phyloP scores from a whole-genome alignment of 2,797 vertebrate genomes.

The Fundulus diaphanus region DNA sequence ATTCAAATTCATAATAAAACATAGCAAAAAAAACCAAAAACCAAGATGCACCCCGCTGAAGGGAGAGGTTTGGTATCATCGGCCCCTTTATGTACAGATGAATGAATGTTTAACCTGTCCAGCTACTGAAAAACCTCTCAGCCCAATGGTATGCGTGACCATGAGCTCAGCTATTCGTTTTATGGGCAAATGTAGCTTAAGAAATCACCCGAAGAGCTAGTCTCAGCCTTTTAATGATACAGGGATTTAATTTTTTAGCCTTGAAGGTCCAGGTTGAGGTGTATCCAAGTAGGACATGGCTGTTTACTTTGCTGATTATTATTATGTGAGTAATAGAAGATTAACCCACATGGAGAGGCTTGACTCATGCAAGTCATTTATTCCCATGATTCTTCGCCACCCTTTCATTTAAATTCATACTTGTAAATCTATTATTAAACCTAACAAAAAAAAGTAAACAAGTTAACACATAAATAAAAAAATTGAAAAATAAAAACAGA shows the following conservation, averaged over 20 bases:
- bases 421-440: not conserved
- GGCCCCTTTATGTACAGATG: constrained; percentile 55
- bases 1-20: not conserved
- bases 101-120: constrained; percentile 72
- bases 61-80: constrained; percentile 29
- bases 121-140: constrained; percentile 41
- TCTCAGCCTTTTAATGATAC: not conserved
- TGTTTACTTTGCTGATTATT: constrained; percentile 28
- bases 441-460: not conserved
- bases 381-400: not conserved
- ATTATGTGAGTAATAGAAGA: constrained; percentile 1
- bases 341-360: not conserved
- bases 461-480: not conserved
- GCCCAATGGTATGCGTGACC: constrained; percentile 28
- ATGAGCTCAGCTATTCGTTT: constrained; percentile 17
- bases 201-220: not conserved
- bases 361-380: not conserved
- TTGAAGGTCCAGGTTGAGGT: constrained; percentile 8
- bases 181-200: not conserved
- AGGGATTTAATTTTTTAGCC: not conserved
- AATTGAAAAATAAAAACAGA: not conserved
- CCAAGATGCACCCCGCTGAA: not conserved
- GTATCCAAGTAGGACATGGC: not conserved
- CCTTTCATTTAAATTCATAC: no score
- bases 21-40: no score